Evolutionary conservation across 2,113 vertebrate genomes (phyloP).

Genomic region (Gorilla gorilla): DNA sequence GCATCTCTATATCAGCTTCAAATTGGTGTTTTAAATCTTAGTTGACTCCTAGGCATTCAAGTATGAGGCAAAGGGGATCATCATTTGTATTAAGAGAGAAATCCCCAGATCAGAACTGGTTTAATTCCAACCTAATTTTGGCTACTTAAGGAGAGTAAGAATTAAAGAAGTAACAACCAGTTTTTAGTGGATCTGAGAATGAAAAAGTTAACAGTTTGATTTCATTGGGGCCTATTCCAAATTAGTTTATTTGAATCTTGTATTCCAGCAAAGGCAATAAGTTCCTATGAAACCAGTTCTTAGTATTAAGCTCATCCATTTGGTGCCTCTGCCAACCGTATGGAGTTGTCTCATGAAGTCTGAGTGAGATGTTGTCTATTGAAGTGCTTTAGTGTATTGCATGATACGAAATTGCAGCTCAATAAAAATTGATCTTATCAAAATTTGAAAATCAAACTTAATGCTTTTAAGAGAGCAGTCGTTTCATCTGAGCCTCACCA

Average conservation of each 20-base stretch:
- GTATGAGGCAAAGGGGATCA: not conserved
- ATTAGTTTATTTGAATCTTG: not conserved
- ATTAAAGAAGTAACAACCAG: not conserved
- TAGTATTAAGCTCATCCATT: not conserved
- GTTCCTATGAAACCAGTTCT: not conserved
- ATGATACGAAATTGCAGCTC: not conserved
- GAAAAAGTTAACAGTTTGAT: not conserved
- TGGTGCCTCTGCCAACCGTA: not conserved
- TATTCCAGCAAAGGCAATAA: not conserved
- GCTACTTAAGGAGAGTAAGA: not conserved
- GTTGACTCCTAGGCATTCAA: slow-evolving; percentile 4
- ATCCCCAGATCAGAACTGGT: not conserved
- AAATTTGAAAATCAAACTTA: not conserved
- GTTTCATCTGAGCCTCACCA: not conserved
- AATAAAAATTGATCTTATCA: not conserved
- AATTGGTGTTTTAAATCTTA: slow-evolving; percentile 33
- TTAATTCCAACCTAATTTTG: slow-evolving; percentile 38
- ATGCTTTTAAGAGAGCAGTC: not conserved
- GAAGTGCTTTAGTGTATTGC: not conserved
- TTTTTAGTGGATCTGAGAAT: not conserved
- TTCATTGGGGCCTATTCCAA: not conserved
- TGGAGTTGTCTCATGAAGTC: not conserved
- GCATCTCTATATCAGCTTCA: slow-evolving; percentile 1
- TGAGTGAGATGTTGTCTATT: not conserved
- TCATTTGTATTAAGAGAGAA: not conserved